Percentiles rank a stretch among this genome's conserved stretches.
These are phyloP conservation scores for Eilema caniola DNA, from an alignment of 2,888 invertebrate genomes.

Conservation along the genomic window DNA sequence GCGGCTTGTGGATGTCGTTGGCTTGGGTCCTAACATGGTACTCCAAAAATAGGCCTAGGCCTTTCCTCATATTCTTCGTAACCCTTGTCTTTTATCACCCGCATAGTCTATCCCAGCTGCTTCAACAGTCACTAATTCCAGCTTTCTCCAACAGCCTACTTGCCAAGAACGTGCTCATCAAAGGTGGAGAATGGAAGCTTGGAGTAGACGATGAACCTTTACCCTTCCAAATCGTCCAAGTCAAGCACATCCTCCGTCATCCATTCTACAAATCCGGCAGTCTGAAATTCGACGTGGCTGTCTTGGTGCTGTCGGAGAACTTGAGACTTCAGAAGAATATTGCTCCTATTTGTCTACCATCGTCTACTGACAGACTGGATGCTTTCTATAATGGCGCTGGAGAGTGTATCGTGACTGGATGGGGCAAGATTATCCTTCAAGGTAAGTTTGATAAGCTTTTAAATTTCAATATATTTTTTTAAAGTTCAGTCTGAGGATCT, in stretches of 20 bases:
- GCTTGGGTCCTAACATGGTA: no score
- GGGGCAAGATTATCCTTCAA: slow-evolving; percentile 93
- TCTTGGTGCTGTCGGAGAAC: slow-evolving; percentile 89
- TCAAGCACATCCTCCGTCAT: slow-evolving; percentile 90
- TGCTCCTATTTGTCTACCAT: slow-evolving; percentile 90
- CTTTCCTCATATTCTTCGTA: no score
- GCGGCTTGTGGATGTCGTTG: no score
- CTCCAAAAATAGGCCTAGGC: no score
- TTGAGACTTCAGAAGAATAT: slow-evolving; percentile 90
- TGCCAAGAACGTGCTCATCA: slow-evolving; percentile 90
- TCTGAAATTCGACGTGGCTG: slow-evolving; percentile 90
- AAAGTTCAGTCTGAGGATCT: no score
- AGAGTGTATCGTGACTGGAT: slow-evolving; percentile 93
- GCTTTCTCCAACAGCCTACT: slow-evolving; percentile 79
- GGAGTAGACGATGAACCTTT: slow-evolving; percentile 93
- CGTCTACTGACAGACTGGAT: slow-evolving; percentile 78
- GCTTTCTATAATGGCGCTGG: slow-evolving; percentile 87
- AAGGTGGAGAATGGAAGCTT: slow-evolving; percentile 94
- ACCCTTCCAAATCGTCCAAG: slow-evolving; percentile 92
- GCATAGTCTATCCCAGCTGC: no score
- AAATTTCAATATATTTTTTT: not conserved
- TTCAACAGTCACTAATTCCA: not conserved
- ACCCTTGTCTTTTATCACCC: no score
- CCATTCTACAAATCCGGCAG: slow-evolving; percentile 89
- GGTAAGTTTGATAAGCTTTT: slow-evolving; percentile 81